phyloP scores from a whole-genome alignment of 2,888 invertebrate genomes.

The Cyclophora punctaria region DNA sequence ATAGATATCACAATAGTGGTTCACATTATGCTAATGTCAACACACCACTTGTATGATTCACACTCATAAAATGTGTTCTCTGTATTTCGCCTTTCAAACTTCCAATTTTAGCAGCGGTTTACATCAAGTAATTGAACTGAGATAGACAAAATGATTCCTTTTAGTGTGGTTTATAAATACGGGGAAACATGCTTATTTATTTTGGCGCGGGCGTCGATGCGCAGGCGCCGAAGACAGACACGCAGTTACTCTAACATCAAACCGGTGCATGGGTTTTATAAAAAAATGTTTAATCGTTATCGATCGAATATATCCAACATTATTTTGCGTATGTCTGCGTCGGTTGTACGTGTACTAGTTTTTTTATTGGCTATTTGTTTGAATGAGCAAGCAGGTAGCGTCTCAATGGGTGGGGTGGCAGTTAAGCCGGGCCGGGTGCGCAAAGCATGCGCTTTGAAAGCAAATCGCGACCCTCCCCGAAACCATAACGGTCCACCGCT shows the following conservation, averaged over 20 bases:
- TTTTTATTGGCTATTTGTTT: constrained; percentile 7
- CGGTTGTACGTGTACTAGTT: constrained; percentile 15
- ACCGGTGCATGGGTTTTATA: constrained; percentile 43
- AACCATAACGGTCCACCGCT: constrained; percentile 44
- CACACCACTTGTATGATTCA: constrained; percentile 13
- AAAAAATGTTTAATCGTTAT: constrained; percentile 29
- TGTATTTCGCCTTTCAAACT: background rate
- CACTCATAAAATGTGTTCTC: constrained; percentile 11
- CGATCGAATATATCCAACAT: constrained; percentile 14
- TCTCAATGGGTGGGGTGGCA: constrained; percentile 18
- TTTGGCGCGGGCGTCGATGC: constrained; percentile 59
- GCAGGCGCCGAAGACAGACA: constrained; percentile 62
- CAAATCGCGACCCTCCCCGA: constrained; percentile 41
- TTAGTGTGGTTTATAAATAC: constrained; percentile 21
- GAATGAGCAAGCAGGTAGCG: constrained; percentile 27
- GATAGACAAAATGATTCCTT: constrained; percentile 27
- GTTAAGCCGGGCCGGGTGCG: constrained; percentile 37
- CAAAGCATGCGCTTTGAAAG: constrained; percentile 34
- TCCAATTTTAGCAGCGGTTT: no score
- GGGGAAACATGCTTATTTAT: constrained; percentile 57
- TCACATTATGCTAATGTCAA: constrained; percentile 14
- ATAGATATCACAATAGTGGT: constrained; percentile 15
- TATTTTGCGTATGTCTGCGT: constrained; percentile 4
- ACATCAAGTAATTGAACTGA: background rate
- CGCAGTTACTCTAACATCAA: constrained; percentile 53